Percentiles rank a stretch among this genome's conserved stretches.
These are phyloP conservation scores for Cyphomyrus discorhynchus DNA, from an alignment of 2,113 vertebrate genomes.

Conservation along the genomic window DNA sequence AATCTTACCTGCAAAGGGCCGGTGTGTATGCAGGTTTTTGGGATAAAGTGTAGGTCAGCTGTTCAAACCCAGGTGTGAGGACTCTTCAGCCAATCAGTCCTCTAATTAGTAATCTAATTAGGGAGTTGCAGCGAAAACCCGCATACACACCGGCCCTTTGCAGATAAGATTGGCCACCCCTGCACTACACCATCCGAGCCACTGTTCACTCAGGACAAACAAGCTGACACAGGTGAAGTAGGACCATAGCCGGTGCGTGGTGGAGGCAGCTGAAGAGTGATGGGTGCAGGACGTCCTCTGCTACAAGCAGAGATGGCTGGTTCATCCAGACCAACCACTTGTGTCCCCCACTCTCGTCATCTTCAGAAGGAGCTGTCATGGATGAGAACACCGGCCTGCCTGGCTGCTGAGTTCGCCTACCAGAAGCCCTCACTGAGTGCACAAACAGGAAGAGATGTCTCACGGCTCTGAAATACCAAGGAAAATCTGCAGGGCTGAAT, in stretches of 20 bases:
- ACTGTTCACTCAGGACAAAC: neutral
- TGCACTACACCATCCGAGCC: neutral
- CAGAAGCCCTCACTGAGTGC: neutral
- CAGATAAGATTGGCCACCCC: no score
- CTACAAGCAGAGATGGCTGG: neutral
- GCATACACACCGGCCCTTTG: no score
- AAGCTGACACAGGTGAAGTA: neutral
- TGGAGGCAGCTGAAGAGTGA: neutral
- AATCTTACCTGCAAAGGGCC: no score
- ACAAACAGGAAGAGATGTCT: neutral
- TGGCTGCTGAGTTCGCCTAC: neutral
- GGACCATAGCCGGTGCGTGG: neutral
- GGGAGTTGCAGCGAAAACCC: no score
- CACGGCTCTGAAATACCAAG: neutral
- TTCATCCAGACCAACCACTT: neutral
- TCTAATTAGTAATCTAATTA: no score
- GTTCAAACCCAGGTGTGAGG: no score
- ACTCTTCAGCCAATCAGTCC: no score
- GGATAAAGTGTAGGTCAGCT: no score
- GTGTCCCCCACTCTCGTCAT: neutral
- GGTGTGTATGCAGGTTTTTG: no score
- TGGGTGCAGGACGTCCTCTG: neutral
- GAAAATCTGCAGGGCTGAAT: neutral
- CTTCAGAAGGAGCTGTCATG: neutral
- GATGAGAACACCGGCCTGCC: neutral